Evolutionary conservation across 1,140 invertebrate species (phyloP), one percentile per base, ranked within the genome.

Genomic region (Pseudomyrmex flavicornis): DNA sequence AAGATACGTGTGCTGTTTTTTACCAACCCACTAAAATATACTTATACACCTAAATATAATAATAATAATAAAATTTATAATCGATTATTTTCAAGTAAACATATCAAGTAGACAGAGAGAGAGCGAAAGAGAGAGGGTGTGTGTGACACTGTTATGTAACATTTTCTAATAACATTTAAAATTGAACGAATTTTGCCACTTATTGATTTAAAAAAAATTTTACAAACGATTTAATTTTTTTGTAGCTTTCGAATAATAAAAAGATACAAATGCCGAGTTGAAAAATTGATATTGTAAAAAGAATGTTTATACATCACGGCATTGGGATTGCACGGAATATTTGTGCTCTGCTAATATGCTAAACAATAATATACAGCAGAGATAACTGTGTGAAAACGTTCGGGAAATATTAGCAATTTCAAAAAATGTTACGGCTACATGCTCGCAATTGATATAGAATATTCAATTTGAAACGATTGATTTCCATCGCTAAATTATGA

Each of bases 381-480:
- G 2, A 66, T 10, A 12, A 65, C 3, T 26, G 22, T n/a, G 13
- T 44, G 1, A 17, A 26, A 1, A 13, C 10, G 8, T 26, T 66
- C 20, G 65, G 17, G 35, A 44, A 20, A 17, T 76, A 52, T 76
- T 35, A 35, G 50, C 22, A 10, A 76, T 9, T 65, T 75, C 62
- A 22, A 10, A 35, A 44, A 59, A 61, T 17, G 22, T 63, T 75
- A 20, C 48, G 35, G 7, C 5, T 35, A 4, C 35, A 4, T n/a
- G 22, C 13, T 63, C 20, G 48, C 35, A 58, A 72, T 50, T 12
- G 54, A n/a, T 69, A 59, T 46, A 59, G 44, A 70, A 70, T 70
- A 58, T 59, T 79, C 20, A 26, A 9, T 48, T 56, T 26, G 44
- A 70, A 70, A 56, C 12, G 66, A 70, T 79, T 79, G 54, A 59